Evolutionary conservation across 2,797 vertebrate species (phyloP), one percentile per base, ranked within the genome.

Genomic region (Moxostoma hubbsi): DNA sequence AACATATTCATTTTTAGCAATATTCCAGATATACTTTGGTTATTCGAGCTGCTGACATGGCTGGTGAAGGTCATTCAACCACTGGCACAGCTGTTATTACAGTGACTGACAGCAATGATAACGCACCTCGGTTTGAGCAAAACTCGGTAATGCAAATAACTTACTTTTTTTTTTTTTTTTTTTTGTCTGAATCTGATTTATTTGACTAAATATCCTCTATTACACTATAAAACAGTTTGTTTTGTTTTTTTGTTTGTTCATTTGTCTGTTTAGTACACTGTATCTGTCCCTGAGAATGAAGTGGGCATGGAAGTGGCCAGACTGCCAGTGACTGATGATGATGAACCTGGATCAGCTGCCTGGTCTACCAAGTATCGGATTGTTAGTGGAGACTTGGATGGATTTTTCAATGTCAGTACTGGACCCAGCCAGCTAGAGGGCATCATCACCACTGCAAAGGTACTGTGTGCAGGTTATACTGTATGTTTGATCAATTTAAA

Each of bases 241-340:
- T 18, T 18, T 18, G 18, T 18, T 18, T 18, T n/a, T n/a, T n/a
- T n/a, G n/a, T n/a, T n/a, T n/a, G 18, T 18, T 18, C 2, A 2
- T 2, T 24, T 24, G 24, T 24, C 2, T 24, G 24, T 24, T 86
- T 80, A 98, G 97, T 95, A 94, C 0, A 79, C 45, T 0, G 87
- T 69, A 0, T n/a, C 43, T 0, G 91, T 96, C 55, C 89, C 88
- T 0, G 97, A 99, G 87, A 97, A 97, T 0, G 49, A 85, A 54
- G 90, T 83, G 0, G 24, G 24, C 24, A 24, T 24, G 24, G 24
- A 24, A 24, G 24, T 24, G 24, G 24, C 24, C 24, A 24, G 92
- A 81, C 86, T 98, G 86, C 18, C 64, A 0, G 90, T 95, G 72
- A 95, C 91, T 0, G 97, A 98, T 62, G 80, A 66, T 0, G 97